Conservation (phyloP, 1,140 invertebrate species). For the Drosophila pruinosa region DNA sequence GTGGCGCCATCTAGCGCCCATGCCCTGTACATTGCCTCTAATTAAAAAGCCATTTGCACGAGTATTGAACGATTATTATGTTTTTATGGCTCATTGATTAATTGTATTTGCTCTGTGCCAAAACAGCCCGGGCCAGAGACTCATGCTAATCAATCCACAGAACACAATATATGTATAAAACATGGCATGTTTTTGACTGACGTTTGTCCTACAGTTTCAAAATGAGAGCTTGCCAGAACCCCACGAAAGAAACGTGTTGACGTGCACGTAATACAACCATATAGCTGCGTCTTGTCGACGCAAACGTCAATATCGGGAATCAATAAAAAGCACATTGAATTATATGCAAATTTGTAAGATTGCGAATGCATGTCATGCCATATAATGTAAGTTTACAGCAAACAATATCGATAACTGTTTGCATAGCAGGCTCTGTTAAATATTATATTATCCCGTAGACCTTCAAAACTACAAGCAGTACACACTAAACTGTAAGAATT, state of each 20-base stretch:
- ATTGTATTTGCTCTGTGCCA: constrained; percentile 42
- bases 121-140: constrained; percentile 8
- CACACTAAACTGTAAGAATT: not conserved
- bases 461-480: not conserved
- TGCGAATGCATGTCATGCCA: not conserved
- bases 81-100: constrained; percentile 71
- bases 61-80: constrained; percentile 29
- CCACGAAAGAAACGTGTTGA: constrained; percentile 51
- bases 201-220: constrained; percentile 5
- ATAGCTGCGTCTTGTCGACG: constrained; percentile 18
- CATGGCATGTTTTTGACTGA: constrained; percentile 56
- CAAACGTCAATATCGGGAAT: constrained; percentile 63
- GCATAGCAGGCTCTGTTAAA: not conserved
- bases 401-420: not conserved
- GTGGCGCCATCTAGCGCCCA: constrained; percentile 61
- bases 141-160: constrained; percentile 29
- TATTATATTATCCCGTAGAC: too few relatives aligned
- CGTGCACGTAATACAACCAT: constrained; percentile 48
- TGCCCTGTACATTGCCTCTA: constrained; percentile 28
- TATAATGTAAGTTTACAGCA: not conserved
- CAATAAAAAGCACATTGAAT: constrained; percentile 50
- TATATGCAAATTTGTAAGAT: not conserved
- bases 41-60: constrained; percentile 63
- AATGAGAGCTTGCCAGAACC: constrained; percentile 13
- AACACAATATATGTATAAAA: constrained; percentile 75